Conservation (phyloP, 92 coral and sea anemone genomes). For the Siderastrea siderea region DNA sequence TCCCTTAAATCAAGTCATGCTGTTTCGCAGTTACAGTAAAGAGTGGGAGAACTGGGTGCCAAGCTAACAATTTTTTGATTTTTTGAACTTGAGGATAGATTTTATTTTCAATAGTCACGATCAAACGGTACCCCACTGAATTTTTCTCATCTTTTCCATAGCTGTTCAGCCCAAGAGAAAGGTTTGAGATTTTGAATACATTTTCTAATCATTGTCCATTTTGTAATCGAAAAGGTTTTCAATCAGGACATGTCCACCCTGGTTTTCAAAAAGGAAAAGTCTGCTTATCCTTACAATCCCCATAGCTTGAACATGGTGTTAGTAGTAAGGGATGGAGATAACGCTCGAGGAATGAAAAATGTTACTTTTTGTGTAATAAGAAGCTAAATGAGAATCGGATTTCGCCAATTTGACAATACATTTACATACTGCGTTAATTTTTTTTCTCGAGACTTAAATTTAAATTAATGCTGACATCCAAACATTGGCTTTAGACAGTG, state of each 20-base stretch:
- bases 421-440: background rate
- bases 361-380: background rate
- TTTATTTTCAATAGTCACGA: too few relatives aligned
- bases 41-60: background rate
- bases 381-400: background rate
- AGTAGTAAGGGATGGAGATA: background rate
- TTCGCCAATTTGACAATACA: background rate
- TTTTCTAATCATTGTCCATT: background rate
- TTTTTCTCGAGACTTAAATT: conserved; percentile 2
- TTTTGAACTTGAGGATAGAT: background rate
- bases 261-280: background rate
- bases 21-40: conserved; percentile 18
- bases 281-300: background rate
- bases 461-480: background rate
- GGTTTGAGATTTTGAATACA: background rate
- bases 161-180: background rate
- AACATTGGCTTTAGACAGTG: background rate
- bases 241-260: background rate
- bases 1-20: conserved; percentile 18
- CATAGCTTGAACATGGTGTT: background rate
- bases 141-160: background rate
- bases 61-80: background rate
- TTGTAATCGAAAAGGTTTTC: background rate
- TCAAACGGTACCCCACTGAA: too few relatives aligned
- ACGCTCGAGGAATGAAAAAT: background rate